Evolutionary conservation across 2,888 invertebrate species (phyloP).

Genomic region (Pyrrhosoma nymphula): DNA sequence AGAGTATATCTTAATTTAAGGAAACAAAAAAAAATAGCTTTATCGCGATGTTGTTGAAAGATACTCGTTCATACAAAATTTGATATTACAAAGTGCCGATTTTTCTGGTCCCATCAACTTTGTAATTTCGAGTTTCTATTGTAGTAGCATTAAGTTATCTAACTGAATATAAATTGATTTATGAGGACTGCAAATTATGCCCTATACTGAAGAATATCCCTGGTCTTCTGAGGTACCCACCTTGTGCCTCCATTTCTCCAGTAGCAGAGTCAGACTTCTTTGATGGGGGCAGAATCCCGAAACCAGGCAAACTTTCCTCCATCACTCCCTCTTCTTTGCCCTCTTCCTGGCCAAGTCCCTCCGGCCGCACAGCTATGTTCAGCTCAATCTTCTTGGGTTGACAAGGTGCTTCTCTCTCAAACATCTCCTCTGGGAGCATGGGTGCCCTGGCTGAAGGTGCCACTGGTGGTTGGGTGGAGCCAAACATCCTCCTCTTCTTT

Average conservation of each 20-base stretch:
- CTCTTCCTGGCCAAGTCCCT: conserved; percentile 72
- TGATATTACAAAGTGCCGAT: too few relatives aligned
- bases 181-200: too few relatives aligned
- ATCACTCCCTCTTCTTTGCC: conserved; percentile 67
- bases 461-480: conserved; percentile 68
- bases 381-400: conserved; percentile 80
- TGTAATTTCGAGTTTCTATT: too few relatives aligned
- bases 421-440: conserved; percentile 80
- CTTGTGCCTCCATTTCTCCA: conserved; percentile 71
- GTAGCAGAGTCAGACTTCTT: conserved; percentile 69
- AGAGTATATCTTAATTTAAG: too few relatives aligned
- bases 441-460: conserved; percentile 72
- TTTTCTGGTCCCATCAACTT: too few relatives aligned
- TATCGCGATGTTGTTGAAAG: too few relatives aligned
- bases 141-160: too few relatives aligned
- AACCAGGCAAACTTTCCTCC: conserved; percentile 58
- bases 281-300: conserved; percentile 50
- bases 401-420: conserved; percentile 79
- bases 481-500: conserved; percentile 19
- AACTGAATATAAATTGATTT: too few relatives aligned
- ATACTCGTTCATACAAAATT: too few relatives aligned
- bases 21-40: too few relatives aligned
- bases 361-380: conserved; percentile 77
- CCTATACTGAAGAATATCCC: too few relatives aligned
- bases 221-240: conserved; percentile 69